phyloP scores from a whole-genome alignment of 2,888 invertebrate species.

The Lasioglossum villosulum region DNA sequence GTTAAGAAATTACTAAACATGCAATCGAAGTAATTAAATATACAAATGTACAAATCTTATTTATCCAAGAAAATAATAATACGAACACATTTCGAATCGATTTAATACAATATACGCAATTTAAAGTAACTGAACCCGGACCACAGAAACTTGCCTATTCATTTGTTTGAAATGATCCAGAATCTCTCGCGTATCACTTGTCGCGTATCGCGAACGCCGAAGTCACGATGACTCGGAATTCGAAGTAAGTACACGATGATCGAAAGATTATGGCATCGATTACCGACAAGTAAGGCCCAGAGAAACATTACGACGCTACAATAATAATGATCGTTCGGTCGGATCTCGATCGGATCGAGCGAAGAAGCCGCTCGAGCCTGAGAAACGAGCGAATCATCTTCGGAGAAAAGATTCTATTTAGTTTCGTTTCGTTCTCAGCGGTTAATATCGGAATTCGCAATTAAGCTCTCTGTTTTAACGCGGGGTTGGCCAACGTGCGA shows the following conservation, averaged over 20 bases:
- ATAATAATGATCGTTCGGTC: conserved; percentile 49
- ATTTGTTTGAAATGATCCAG: conserved; percentile 18
- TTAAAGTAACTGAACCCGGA: background rate
- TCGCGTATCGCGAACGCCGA: conserved; percentile 26
- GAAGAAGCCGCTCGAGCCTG: conserved; percentile 49
- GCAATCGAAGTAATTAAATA: background rate
- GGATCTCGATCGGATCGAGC: conserved; percentile 45
- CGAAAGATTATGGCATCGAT: conserved; percentile 70
- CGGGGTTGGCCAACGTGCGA: too few relatives aligned
- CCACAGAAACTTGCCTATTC: background rate
- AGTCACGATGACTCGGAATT: conserved; percentile 28
- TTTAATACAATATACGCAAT: background rate
- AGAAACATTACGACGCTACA: conserved; percentile 52
- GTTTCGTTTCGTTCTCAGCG: conserved; percentile 48
- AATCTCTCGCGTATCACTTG: conserved; percentile 37
- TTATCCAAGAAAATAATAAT: too few relatives aligned
- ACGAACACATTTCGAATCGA: background rate
- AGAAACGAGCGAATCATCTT: conserved; percentile 48
- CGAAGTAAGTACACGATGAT: conserved; percentile 61
- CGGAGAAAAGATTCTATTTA: conserved; percentile 44
- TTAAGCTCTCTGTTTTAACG: conserved; percentile 62
- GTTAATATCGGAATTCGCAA: conserved; percentile 54
- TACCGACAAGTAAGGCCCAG: conserved; percentile 77
- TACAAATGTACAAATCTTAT: background rate
- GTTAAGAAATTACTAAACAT: background rate